Base-by-base conservation (phyloP, 1,140 invertebrate genomes). In the Lepidotrigona ventralis region DNA sequence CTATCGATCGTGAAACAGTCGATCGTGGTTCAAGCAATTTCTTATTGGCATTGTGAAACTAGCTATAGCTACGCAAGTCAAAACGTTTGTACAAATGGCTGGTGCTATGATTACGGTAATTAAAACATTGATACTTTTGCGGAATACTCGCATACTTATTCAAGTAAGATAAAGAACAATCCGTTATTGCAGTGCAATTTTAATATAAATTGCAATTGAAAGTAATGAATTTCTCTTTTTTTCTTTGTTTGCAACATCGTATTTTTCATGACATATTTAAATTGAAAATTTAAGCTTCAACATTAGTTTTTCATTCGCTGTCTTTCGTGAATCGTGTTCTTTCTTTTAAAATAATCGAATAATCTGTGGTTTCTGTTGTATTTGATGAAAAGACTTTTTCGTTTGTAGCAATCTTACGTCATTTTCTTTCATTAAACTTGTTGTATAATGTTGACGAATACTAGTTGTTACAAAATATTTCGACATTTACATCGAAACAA, bases 21-120 rank as follows among this genome's bases (percentile, higher is more conserved):
- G 39, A 60, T 66, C 56, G 75, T 19, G 46, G 63, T n/a, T 60
- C 8, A 63, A 17, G 15, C 21, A 54, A 51, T 68, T 78, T 78
- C 63, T 78, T 78, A 68, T 80, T 73, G 39, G n/a, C 46, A 51
- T 53, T 72, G 60, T 15, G 75, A 29, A 83, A 86, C 46, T 71
- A n/a, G 39, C 46, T 64, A 76, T 79, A 56, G 21, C 54, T 26
- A 64, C 39, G 63, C 53, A 21, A 54, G 58, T 17, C 56, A 63
- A 83, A 46, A 79, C 75, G 75, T 86, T 86, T 86, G 70, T 74
- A 84, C 75, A 86, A 86, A 83, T 79, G 76, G 26, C 15, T 1
- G 14, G 33, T 58, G 11, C n/a, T 60, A 54, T 33, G 85, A 76
- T 68, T 54, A 39, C 14, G 5, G n/a, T 15, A 54, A n/a, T 81